Conservation (phyloP, 2,888 invertebrate genomes). For the Apodemia mormo region DNA sequence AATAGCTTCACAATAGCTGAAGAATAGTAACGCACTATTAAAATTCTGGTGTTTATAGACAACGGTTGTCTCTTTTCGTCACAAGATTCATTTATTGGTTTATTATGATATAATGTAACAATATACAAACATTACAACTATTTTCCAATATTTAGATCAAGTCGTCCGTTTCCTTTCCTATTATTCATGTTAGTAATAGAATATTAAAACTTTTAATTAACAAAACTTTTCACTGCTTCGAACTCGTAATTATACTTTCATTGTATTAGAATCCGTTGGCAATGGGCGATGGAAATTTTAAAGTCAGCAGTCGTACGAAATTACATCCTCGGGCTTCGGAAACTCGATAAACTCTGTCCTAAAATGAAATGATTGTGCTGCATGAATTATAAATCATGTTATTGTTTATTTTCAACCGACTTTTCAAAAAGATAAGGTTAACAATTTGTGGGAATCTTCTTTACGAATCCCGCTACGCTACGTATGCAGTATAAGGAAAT, state of each 20-base stretch:
- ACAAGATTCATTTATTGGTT: too few species aligned
- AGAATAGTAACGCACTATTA: too few species aligned
- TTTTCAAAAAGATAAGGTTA: too few species aligned
- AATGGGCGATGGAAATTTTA: conserved; percentile 5
- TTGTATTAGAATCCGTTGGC: conserved; percentile 18
- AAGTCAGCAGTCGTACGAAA: conserved; percentile 12
- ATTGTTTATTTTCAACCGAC: too few species aligned
- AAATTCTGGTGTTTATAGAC: too few species aligned
- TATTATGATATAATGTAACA: too few species aligned
- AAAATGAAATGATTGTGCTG: background rate
- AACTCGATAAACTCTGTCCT: background rate
- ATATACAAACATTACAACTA: background rate
- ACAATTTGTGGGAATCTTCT: too few species aligned
- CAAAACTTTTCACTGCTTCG: background rate
- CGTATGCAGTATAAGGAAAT: too few species aligned
- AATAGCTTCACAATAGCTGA: too few species aligned
- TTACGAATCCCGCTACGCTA: too few species aligned
- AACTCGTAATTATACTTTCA: conserved; percentile 21
- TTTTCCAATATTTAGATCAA: background rate
- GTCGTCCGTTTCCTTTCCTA: conserved; percentile 4
- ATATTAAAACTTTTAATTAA: conserved; percentile 17
- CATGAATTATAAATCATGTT: background rate
- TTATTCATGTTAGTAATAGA: conserved; percentile 6
- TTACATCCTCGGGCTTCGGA: conserved; percentile 1
- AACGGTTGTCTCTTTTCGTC: too few species aligned